These are phyloP conservation scores for Sisyra nigra DNA, from an alignment of 2,888 invertebrate species.

Conservation along the genomic window DNA sequence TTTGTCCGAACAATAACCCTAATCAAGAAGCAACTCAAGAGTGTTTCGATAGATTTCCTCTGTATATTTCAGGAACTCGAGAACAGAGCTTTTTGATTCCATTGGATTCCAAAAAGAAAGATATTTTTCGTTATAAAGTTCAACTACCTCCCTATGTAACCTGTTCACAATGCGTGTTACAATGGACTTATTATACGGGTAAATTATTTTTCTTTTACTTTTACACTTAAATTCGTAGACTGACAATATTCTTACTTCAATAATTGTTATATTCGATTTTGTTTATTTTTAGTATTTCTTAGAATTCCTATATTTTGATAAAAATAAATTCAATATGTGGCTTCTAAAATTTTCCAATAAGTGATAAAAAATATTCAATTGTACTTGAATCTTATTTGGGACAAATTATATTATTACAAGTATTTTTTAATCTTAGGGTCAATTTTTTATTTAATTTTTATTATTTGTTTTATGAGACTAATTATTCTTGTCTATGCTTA, in stretches of 20 bases:
- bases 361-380: no score
- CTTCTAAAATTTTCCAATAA: no score
- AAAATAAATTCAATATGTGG: no score
- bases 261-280: neutral
- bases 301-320: neutral
- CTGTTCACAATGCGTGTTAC: constrained; percentile 79
- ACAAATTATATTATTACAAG: no score
- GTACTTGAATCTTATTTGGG: no score
- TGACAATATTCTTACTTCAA: neutral
- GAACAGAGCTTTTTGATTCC: constrained; percentile 58
- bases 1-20: constrained; percentile 77
- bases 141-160: constrained; percentile 67
- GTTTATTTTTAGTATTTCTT: neutral
- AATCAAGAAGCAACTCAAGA: constrained; percentile 60
- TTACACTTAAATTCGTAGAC: neutral
- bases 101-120: constrained; percentile 30
- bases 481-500: neutral
- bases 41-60: constrained; percentile 67
- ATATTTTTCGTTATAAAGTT: constrained; percentile 50
- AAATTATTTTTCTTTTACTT: constrained; percentile 9
- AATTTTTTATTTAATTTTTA: no score
- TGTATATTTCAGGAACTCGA: constrained; percentile 55
- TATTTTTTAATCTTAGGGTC: no score
- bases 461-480: no score
- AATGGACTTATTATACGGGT: constrained; percentile 86